Percentiles rank a stretch among this genome's conserved stretches.
Conservation (phyloP, 2,113 vertebrate species). For the Polypterus senegalus region DNA sequence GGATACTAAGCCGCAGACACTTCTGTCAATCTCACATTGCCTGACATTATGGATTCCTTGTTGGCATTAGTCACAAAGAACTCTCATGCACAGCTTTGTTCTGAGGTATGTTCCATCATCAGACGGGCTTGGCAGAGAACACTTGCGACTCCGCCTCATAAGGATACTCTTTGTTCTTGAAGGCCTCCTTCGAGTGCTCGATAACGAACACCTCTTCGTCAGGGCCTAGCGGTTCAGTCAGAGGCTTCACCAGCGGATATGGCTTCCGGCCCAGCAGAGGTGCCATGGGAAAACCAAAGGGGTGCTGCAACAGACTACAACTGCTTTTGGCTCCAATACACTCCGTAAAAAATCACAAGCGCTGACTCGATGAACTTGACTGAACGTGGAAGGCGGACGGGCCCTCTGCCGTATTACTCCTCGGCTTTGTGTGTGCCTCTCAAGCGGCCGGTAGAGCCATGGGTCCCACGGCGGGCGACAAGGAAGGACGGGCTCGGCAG, state of each 20-base stretch:
- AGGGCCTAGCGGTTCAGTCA: constrained; percentile 60
- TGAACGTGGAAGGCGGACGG: not conserved
- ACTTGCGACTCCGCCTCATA: constrained; percentile 13
- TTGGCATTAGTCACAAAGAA: too few relatives aligned
- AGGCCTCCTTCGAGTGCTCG: constrained; percentile 86
- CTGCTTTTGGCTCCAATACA: too few relatives aligned
- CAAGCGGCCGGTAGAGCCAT: constrained; percentile 15
- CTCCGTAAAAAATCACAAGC: too few relatives aligned
- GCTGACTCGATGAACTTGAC: too few relatives aligned
- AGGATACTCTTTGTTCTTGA: constrained; percentile 95
- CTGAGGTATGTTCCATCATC: too few relatives aligned
- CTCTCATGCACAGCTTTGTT: too few relatives aligned
- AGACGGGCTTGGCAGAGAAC: too few relatives aligned
- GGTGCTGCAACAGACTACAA: too few relatives aligned
- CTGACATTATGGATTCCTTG: too few relatives aligned
- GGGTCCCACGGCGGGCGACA: not conserved
- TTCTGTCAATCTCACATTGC: not conserved
- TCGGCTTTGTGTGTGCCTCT: constrained; percentile 1
- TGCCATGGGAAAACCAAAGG: constrained; percentile 56
- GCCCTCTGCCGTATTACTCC: constrained; percentile 16
- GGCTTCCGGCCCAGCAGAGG: constrained; percentile 90
- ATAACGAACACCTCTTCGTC: constrained; percentile 73
- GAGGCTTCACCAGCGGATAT: constrained; percentile 75
- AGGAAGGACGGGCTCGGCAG: too few relatives aligned
- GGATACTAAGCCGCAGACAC: not conserved